These are phyloP conservation scores for Chunga burmeisteri DNA, from an alignment of 2,113 vertebrate species.

Conservation along the genomic window DNA sequence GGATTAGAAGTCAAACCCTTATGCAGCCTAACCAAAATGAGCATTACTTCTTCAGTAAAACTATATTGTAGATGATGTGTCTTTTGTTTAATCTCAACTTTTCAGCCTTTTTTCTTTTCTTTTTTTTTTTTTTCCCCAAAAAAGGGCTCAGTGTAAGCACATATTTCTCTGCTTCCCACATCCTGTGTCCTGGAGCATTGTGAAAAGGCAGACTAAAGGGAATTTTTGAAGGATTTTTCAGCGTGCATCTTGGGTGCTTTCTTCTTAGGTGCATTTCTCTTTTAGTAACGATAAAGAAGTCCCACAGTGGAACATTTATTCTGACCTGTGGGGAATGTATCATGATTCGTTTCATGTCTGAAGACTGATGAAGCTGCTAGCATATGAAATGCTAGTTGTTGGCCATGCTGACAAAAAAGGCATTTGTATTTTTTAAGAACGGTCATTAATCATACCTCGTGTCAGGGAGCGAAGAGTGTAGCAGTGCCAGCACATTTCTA, in stretches of 20 bases:
- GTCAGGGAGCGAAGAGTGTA: not conserved
- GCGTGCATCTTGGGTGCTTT: conserved; percentile 48
- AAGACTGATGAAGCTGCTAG: conserved; percentile 49
- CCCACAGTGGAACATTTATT: conserved; percentile 1
- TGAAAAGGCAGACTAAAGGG: not conserved
- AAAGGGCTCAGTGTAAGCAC: not conserved
- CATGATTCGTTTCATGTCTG: conserved; percentile 37
- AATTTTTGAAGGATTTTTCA: conserved; percentile 47
- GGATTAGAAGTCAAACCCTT: not conserved
- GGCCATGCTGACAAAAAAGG: conserved; percentile 5
- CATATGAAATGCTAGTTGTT: not conserved
- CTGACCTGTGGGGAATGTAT: conserved; percentile 21
- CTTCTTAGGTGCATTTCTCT: conserved; percentile 41
- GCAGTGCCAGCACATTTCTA: not conserved
- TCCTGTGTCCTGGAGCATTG: not conserved
- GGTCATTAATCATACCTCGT: not conserved
- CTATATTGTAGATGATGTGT: not conserved
- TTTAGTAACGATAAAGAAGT: conserved; percentile 39
- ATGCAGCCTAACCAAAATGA: not conserved
- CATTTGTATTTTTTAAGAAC: conserved; percentile 52
- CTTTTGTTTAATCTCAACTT: not conserved
- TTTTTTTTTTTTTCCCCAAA: not conserved
- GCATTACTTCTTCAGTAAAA: not conserved
- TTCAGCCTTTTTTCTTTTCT: not conserved
- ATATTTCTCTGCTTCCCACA: not conserved